Evolutionary conservation across 2,797 vertebrate genomes (phyloP), one percentile per base, ranked within the genome.

Genomic region (Falco concolor): DNA sequence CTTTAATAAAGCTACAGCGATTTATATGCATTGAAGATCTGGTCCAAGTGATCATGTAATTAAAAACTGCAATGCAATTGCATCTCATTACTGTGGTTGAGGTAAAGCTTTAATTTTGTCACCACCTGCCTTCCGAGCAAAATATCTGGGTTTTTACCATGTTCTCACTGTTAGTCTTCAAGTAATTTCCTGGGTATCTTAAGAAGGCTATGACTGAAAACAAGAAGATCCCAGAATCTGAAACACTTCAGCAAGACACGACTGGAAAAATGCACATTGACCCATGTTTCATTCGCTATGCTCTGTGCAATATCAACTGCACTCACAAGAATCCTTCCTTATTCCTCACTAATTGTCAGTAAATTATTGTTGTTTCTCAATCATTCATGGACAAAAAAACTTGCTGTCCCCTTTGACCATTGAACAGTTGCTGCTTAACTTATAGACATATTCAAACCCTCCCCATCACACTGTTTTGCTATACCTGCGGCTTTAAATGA

Each of bases 21-120:
- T 95, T 93, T 89, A 56, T 63, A 56, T 38, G 34, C 67, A 50
- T 5, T 44, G 80, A 79, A n/a, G 77, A 59, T 76, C 49, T 89
- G 72, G 60, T 73, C 83, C 83, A 90, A 75, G 75, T 4, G 21
- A 89, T 92, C 74, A 65, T 70, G 87, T 93, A 95, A 93, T 93
- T 95, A 84, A 90, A 91, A 67, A 64, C 69, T 70, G 80, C 77
- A 87, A 15, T 70, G 91, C 49, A 82, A 95, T 82, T 84, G 67
- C 59, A 89, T 38, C 70, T 96, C 59, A 90, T 94, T 90, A 84
- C 63, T 24, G 80, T 67, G 54, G 44, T 40, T 70, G 49, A 89
- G 80, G 74, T 73, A 72, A 88, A 60, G 60, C 88, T 87, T 89
- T 93, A 56, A 90, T 95, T 93, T 68, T 92, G 63, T 79, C 54